phyloP scores from a whole-genome alignment of 2,888 invertebrate species.

The Hyposoter dolosus region DNA sequence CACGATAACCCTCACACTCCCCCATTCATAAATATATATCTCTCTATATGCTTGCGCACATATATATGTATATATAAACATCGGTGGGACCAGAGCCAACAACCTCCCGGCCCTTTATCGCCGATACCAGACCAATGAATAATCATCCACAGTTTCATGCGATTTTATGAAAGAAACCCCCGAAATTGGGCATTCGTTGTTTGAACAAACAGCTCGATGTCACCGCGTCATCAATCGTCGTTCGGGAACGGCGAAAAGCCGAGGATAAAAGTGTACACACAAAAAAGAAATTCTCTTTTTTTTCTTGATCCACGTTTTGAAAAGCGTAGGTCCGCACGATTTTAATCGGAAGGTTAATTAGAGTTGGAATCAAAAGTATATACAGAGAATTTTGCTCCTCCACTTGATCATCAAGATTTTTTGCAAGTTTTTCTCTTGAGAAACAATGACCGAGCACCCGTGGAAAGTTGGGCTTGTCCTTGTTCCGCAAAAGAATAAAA shows the following conservation, averaged over 20 bases:
- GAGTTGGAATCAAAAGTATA: not conserved
- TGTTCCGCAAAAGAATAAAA: not conserved
- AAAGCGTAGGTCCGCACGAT: not conserved
- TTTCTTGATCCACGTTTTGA: not conserved
- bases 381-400: no score
- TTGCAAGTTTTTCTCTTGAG: not conserved
- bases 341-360: not conserved
- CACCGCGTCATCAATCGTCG: slow-evolving; percentile 12
- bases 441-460: not conserved
- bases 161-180: slow-evolving; percentile 38
- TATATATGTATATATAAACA: not conserved
- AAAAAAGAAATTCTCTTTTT: not conserved
- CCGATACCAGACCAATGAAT: slow-evolving; percentile 61
- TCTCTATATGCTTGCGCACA: not conserved
- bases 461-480: not conserved
- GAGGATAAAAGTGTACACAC: not conserved
- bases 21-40: slow-evolving; percentile 1
- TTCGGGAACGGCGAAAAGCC: not conserved
- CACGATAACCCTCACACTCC: slow-evolving; percentile 17
- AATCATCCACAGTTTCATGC: slow-evolving; percentile 59
- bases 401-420: not conserved
- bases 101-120: slow-evolving; percentile 54
- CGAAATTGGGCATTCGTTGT: slow-evolving; percentile 37
- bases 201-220: slow-evolving; percentile 21
- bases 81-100: slow-evolving; percentile 13